Evolutionary conservation across 2,888 invertebrate species (phyloP), one percentile per base, ranked within the genome.

Genomic region (Gastracanthus pulcherrimus): DNA sequence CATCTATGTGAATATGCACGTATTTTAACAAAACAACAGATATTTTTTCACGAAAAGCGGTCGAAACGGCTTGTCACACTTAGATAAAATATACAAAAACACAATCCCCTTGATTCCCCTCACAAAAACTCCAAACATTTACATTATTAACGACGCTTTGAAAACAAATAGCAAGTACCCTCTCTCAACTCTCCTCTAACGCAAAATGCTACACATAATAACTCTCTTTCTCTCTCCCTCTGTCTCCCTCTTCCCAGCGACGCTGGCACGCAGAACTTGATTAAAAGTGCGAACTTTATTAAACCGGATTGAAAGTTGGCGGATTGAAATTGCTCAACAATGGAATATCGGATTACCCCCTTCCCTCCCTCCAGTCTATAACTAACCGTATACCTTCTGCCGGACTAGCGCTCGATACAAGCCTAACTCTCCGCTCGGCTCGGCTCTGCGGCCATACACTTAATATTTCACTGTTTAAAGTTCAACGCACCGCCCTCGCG

Each of bases 211-310:
- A 29, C 31, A 16, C 9, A 60, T 60, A 60, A 60, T 60, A 31
- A 26, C 19, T 23, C n/a, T 55, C 51, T 26, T 6, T n/a, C n/a
- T 48, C 0, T 7, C 51, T 1, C 6, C 2, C 51, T 11, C 26
- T 2, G 9, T 26, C 19, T 11, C 7, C 51, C 11, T 26, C 51
- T 26, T 9, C 16, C n/a, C 11, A 23, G 26, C 26, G 6, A 26
- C 55, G 11, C 55, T 9, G 51, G 51, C 19, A 23, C n/a, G 34
- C 60, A 5, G 74, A 78, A 81, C 81, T 83, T 77, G 83, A 81
- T 83, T 83, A 84, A 84, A 84, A 84, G 84, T 13, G 38, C 23
- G 36, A 81, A 77, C 74, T 81, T 74, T 74, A 78, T 74, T 70
- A 74, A 77, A 74, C 55, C 55, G 51, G 77, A 77, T 77, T 70